Conservation (phyloP, 2,888 invertebrate species). For the Ochropacha duplaris region DNA sequence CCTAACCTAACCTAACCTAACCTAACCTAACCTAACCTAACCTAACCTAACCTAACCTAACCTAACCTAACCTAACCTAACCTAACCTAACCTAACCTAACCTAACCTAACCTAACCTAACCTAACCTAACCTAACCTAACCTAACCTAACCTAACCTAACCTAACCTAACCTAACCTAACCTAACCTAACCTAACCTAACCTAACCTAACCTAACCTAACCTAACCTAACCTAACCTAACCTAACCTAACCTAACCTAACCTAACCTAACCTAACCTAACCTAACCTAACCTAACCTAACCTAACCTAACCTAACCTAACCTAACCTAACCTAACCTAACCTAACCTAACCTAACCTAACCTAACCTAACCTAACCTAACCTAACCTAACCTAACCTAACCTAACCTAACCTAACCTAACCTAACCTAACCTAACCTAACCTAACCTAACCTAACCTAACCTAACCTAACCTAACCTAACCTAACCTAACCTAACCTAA, state of each 20-base stretch:
- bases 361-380: slow-evolving; percentile 24
- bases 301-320: slow-evolving; percentile 17
- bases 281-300: slow-evolving; percentile 22
- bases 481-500: slow-evolving; percentile 11
- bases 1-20: too few species aligned
- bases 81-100: slow-evolving; percentile 11
- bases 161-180: slow-evolving; percentile 14
- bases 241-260: slow-evolving; percentile 19
- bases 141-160: slow-evolving; percentile 13
- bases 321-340: slow-evolving; percentile 17
- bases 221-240: slow-evolving; percentile 19
- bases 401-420: slow-evolving; percentile 27
- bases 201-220: slow-evolving; percentile 22
- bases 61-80: slow-evolving; percentile 13
- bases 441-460: slow-evolving; percentile 25
- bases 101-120: slow-evolving; percentile 8
- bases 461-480: slow-evolving; percentile 13
- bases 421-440: slow-evolving; percentile 27
- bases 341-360: slow-evolving; percentile 20
- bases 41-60: slow-evolving; percentile 16
- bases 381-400: slow-evolving; percentile 25
- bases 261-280: slow-evolving; percentile 22
- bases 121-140: slow-evolving; percentile 13
- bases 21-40: slow-evolving; percentile 6
- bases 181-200: slow-evolving; percentile 21